Base-by-base conservation (phyloP, 2,113 vertebrate genomes). In the Oceanodroma tethys region DNA sequence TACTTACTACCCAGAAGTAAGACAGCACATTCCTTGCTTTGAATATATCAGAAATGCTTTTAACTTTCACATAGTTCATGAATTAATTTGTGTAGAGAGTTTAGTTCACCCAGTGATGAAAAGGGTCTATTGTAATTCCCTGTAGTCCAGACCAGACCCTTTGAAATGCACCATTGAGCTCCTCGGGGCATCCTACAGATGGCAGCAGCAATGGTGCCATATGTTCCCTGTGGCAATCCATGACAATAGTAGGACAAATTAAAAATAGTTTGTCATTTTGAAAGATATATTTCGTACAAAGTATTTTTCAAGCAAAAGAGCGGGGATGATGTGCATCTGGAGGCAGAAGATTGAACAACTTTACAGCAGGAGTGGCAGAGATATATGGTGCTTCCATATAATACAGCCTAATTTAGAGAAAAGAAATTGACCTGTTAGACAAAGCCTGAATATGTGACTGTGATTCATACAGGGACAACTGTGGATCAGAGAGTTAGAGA, bases 261-360 rank as follows among this genome's bases (percentile, higher is more conserved):
- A 96, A 98, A 98, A 98, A 97, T 94, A 93, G 59, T 94, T 96
- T 98, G 93, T 96, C 89, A 93, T 95, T 95, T 95, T 98, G 95
- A 97, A 97, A 97, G 86, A 91, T 92, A 90, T 94, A 95, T 94
- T 97, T 97, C 96, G 90, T 82, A 80, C 30, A 76, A 91, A 90
- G 71, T 88, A 96, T 95, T 96, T 88, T 97, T 92, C 76, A 89
- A 94, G 29, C 43, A 85, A 94, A 95, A 91, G 74, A 95, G n/a
- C 29, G 55, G 43, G 47, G 29, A 71, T 79, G 43, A 60, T 3
- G 10, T 72, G 34, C 62, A 75, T 93, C 86, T 93, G 56, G 88
- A 97, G 62, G 43, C 36, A 93, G 68, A 88, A 93, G 76, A 92
- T 95, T 87, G 91, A 94, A 93, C 83, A 95, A 74, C 29, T 93